These are phyloP conservation scores for Eidolon helvum DNA, from an alignment of 2,113 vertebrate species.

Conservation along the genomic window DNA sequence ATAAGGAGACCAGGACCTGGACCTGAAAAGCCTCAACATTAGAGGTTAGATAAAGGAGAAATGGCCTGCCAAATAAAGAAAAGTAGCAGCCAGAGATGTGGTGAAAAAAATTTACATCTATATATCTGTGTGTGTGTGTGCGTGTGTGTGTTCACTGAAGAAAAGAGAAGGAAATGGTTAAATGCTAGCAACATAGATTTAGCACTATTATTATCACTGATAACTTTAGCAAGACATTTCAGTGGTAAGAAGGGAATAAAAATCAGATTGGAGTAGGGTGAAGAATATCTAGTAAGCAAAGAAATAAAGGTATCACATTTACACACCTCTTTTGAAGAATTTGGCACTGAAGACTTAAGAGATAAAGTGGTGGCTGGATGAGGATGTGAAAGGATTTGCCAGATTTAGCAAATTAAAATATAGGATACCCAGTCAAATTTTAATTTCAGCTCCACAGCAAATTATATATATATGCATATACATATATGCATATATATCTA, in stretches of 20 bases:
- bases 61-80: neutral
- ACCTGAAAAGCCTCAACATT: neutral
- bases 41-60: neutral
- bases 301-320: neutral
- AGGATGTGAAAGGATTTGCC: neutral
- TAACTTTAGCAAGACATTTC: neutral
- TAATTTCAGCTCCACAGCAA: slow-evolving; percentile 5
- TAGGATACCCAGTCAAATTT: neutral
- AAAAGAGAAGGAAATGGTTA: neutral
- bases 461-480: neutral
- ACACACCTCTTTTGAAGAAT: neutral
- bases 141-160: neutral
- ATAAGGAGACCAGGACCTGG: neutral
- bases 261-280: neutral
- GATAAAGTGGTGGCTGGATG: neutral
- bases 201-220: neutral
- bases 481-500: too few species aligned
- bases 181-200: neutral
- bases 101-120: neutral
- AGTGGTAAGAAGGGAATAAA: neutral
- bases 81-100: neutral
- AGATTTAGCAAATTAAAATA: slow-evolving; percentile 11
- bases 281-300: neutral
- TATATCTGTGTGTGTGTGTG: fast-evolving
- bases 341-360: neutral